Conservation (phyloP, 2,797 vertebrate species). For the Euthynnus affinis region DNA sequence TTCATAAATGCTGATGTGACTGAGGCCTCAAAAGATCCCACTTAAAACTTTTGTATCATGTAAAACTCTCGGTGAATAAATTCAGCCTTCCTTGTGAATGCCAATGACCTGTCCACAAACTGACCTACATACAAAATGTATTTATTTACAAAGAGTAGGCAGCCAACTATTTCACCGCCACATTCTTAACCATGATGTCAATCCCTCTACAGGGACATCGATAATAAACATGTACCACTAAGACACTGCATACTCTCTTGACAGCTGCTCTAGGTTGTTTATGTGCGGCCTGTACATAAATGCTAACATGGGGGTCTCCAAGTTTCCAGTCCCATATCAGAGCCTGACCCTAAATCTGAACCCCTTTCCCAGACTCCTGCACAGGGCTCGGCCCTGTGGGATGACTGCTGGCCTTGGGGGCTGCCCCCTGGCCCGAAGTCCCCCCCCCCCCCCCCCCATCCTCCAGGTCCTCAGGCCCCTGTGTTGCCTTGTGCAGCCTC, state of each 20-base stretch:
- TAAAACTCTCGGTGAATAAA: conserved; percentile 47
- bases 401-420: conserved; percentile 56
- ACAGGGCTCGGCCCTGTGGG: conserved; percentile 56
- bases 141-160: conserved; percentile 72
- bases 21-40: neutral
- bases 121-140: conserved; percentile 62
- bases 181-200: conserved; percentile 77
- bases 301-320: conserved; percentile 74
- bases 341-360: conserved; percentile 74
- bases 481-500: conserved; percentile 57
- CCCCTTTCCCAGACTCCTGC: conserved; percentile 54
- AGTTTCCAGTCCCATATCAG: conserved; percentile 69
- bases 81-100: conserved; percentile 44
- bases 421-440: conserved; percentile 62
- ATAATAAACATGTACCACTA: conserved; percentile 78
- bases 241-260: conserved; percentile 65
- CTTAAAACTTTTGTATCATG: conserved; percentile 27
- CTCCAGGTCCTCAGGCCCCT: conserved; percentile 40
- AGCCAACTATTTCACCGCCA: conserved; percentile 71
- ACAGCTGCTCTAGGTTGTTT: conserved; percentile 78
- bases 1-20: neutral
- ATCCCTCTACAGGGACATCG: conserved; percentile 65
- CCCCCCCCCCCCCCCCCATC: neutral
- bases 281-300: conserved; percentile 72
- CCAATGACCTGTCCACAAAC: conserved; percentile 61